These are phyloP conservation scores for Apomyelois bistriatella DNA, from an alignment of 2,888 invertebrate species.

Conservation along the genomic window DNA sequence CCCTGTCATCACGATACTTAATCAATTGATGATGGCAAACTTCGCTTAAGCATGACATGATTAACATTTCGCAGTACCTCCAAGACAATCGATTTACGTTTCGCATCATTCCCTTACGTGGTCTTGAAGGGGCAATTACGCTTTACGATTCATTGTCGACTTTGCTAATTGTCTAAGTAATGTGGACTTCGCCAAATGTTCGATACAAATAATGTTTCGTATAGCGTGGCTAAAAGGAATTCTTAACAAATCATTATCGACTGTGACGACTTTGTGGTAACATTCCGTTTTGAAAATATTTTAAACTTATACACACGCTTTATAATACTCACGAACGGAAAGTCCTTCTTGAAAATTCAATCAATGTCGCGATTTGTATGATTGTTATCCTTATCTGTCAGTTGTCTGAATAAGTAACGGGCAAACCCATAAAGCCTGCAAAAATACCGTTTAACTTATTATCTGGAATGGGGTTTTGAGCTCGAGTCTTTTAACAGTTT, in stretches of 20 bases:
- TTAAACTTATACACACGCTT: neutral
- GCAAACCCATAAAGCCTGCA: slow-evolving; percentile 49
- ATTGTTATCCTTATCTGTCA: slow-evolving; percentile 65
- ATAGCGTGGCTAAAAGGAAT: slow-evolving; percentile 15
- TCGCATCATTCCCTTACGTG: slow-evolving; percentile 57
- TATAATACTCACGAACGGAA: slow-evolving; percentile 18
- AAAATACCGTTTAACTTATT: slow-evolving; percentile 67
- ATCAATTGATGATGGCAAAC: neutral
- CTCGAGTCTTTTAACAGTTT: slow-evolving; percentile 28
- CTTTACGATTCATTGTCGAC: slow-evolving; percentile 71
- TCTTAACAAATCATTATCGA: too few relatives aligned
- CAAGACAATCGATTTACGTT: slow-evolving; percentile 40
- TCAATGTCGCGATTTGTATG: slow-evolving; percentile 51
- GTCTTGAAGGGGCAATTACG: slow-evolving; percentile 60
- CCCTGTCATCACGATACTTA: neutral
- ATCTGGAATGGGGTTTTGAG: slow-evolving; percentile 63
- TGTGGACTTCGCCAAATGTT: slow-evolving; percentile 51
- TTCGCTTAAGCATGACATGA: slow-evolving; percentile 13
- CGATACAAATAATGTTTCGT: slow-evolving; percentile 28
- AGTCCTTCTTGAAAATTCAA: slow-evolving; percentile 55
- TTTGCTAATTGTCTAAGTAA: slow-evolving; percentile 52
- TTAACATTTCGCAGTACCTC: slow-evolving; percentile 49
- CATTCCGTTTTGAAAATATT: neutral
- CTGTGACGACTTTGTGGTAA: neutral
- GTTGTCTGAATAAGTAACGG: slow-evolving; percentile 63